phyloP scores from a whole-genome alignment of 2,888 invertebrate genomes.

The Lycaena phlaeas region DNA sequence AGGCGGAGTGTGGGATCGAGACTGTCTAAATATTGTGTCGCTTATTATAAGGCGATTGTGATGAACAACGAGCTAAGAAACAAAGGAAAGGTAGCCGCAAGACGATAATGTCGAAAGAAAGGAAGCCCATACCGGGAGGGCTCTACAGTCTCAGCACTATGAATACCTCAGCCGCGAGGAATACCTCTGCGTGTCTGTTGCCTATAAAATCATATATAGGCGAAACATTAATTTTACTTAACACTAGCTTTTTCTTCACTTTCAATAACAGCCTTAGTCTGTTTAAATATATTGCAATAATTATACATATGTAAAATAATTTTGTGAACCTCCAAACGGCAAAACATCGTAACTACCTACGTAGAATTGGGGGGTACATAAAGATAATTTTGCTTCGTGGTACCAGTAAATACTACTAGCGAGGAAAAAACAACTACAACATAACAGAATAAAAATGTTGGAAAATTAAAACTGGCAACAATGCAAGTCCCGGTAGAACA shows the following conservation, averaged over 20 bases:
- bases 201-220: background rate
- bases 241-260: slow-evolving; percentile 5
- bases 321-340: slow-evolving; percentile 1
- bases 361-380: slow-evolving; percentile 1
- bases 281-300: slow-evolving; percentile 6
- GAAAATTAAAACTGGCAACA: slow-evolving; percentile 1
- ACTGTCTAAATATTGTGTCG: background rate
- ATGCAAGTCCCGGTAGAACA: slow-evolving; percentile 7
- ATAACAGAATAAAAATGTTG: background rate
- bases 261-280: slow-evolving; percentile 8
- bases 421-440: background rate
- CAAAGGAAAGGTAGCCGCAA: background rate
- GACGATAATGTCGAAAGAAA: slow-evolving; percentile 13
- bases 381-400: slow-evolving; percentile 4
- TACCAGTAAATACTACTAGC: background rate
- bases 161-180: slow-evolving; percentile 6
- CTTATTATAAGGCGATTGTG: background rate
- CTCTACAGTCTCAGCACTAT: slow-evolving; percentile 31
- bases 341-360: background rate
- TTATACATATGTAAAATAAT: slow-evolving; percentile 3
- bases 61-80: background rate
- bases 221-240: slow-evolving; percentile 4
- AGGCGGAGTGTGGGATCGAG: slow-evolving; percentile 1
- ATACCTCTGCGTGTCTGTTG: background rate
- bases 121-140: slow-evolving; percentile 27